Conservation (phyloP, 2,888 invertebrate species). For the Drosophila villosipedis region DNA sequence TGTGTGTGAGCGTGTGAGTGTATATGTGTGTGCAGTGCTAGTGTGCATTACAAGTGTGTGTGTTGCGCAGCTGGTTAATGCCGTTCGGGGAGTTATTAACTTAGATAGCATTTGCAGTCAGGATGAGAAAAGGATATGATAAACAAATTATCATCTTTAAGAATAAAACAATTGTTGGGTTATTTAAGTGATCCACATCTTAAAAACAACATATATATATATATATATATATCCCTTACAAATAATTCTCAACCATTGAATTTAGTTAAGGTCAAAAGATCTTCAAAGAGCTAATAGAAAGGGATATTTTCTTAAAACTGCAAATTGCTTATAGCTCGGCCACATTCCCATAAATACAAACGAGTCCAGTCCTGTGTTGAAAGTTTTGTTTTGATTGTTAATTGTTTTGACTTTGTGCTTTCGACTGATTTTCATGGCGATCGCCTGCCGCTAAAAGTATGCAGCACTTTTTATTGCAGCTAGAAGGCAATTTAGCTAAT, state of each 20-base stretch:
- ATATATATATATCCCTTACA: neutral
- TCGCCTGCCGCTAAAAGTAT: neutral
- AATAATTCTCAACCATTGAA: neutral
- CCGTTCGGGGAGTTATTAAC: slow-evolving; percentile 40
- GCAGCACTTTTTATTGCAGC: fast-evolving
- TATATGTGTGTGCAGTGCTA: neutral
- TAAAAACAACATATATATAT: too few relatives aligned
- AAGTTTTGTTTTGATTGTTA: neutral
- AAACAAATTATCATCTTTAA: slow-evolving; percentile 11
- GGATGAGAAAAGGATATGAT: slow-evolving; percentile 15
- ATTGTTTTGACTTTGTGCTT: neutral
- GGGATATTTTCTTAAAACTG: neutral
- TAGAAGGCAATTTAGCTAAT: neutral
- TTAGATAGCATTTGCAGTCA: slow-evolving; percentile 38
- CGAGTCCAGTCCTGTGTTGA: neutral
- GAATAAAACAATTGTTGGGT: neutral
- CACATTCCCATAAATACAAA: neutral
- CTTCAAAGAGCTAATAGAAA: neutral
- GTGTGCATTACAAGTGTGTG: neutral
- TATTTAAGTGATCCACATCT: neutral
- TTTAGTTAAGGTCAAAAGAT: neutral
- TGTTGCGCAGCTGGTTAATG: slow-evolving; percentile 32
- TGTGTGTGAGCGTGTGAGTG: neutral
- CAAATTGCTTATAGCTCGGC: neutral
- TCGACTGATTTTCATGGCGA: neutral